Evolutionary conservation across 2,797 vertebrate genomes (phyloP), one percentile per base, ranked within the genome.

Genomic region (Anguilla anguilla): DNA sequence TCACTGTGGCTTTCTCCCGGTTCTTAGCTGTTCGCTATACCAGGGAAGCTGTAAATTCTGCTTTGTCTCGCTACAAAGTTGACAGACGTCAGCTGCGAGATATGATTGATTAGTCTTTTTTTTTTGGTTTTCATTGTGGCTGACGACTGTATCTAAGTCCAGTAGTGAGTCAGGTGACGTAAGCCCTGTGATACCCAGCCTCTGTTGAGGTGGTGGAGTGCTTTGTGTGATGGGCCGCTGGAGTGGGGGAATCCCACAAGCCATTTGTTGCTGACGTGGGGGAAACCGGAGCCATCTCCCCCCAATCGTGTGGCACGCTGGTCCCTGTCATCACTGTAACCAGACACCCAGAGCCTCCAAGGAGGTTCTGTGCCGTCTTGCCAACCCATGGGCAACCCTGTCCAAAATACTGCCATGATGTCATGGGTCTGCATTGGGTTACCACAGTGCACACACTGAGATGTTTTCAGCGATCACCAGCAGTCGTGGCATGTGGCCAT

Each of bases 231-330:
- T 43, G 74, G 74, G 35, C 6, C 28, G 11, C 85, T 89, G 87
- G 89, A 88, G 84, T 89, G 35, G 92, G 89, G 93, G 92, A 94
- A 92, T 93, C 89, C 92, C 92, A 90, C 49, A 25, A 86, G 82
- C 61, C 87, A 82, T 91, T 19, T 49, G 43, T 22, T 51, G 86
- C 85, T 91, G 85, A 87, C 90, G 83, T 72, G 90, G 91, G 91
- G 89, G 90, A 92, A 95, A 94, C 90, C n/a, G 49, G 91, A 95
- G 90, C 88, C 90, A 55, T 88, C 83, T 81, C 89, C 85, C 90
- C 82, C 86, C 31, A 17, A 11, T 43, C 90, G 87, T 43, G 84
- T 88, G 88, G 81, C 86, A 91, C 81, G 57, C 64, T 83, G 85
- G 77, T 39, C 84, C 84, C 79, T 82, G 79, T 82, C 79, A 87